These are phyloP conservation scores for Tromatobia lineatoria DNA, from an alignment of 2,888 invertebrate species.

Conservation along the genomic window DNA sequence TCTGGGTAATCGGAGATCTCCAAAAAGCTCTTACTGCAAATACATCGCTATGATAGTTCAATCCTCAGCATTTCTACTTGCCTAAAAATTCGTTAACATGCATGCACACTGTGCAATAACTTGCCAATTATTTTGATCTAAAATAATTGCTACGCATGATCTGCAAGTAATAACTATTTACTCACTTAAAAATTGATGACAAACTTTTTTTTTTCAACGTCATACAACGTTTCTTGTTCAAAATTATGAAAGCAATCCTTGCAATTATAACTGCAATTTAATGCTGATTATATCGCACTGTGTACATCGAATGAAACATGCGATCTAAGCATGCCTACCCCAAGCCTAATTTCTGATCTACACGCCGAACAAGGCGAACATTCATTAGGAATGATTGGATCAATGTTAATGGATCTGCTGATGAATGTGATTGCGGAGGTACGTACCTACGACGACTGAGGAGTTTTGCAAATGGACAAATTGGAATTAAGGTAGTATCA, in stretches of 20 bases:
- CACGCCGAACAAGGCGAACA: slow-evolving; percentile 30
- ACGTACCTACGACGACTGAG: neutral
- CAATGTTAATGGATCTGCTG: slow-evolving; percentile 40
- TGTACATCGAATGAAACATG: slow-evolving; percentile 38
- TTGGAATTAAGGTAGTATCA: neutral
- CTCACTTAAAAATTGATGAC: neutral
- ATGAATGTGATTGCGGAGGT: slow-evolving; percentile 15
- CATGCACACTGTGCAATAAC: slow-evolving; percentile 10
- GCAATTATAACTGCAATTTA: neutral
- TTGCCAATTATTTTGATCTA: neutral
- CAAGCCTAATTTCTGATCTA: slow-evolving; percentile 37
- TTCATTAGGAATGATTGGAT: slow-evolving; percentile 28
- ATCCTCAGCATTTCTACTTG: neutral
- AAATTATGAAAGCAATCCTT: neutral
- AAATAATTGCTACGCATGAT: neutral
- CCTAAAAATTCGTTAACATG: slow-evolving; percentile 43
- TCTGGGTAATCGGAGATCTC: neutral
- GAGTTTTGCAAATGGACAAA: slow-evolving; percentile 7
- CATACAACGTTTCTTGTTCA: neutral
- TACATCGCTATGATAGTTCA: slow-evolving; percentile 14
- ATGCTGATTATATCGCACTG: neutral
- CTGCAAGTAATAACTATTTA: neutral
- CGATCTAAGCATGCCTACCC: slow-evolving; percentile 61
- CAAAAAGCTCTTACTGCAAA: slow-evolving; percentile 2
- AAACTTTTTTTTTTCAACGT: neutral